Evolutionary conservation across 2,113 vertebrate species (phyloP).

Genomic region (Nothobranchius furzeri): DNA sequence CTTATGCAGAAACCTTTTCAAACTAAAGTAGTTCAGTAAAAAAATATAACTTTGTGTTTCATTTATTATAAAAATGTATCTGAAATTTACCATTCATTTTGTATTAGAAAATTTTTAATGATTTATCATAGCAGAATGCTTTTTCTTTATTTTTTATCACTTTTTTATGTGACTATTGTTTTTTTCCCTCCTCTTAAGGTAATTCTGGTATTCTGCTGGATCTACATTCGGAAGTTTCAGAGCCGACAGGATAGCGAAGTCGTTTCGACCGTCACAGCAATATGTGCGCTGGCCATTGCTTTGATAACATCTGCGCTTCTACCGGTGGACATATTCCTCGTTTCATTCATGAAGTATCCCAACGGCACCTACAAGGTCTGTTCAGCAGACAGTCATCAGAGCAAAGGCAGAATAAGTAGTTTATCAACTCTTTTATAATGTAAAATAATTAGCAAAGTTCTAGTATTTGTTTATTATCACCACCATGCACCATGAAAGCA

Average conservation of each 20-base stretch:
- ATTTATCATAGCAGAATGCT: neutral
- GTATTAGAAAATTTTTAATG: too few relatives aligned
- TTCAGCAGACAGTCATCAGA: neutral
- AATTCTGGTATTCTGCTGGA: conserved; percentile 94
- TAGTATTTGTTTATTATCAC: too few relatives aligned
- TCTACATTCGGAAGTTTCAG: conserved; percentile 97
- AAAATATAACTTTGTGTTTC: too few relatives aligned
- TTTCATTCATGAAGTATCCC: conserved; percentile 95
- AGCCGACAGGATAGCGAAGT: conserved; percentile 96
- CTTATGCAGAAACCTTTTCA: too few relatives aligned
- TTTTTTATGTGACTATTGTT: neutral
- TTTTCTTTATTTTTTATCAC: neutral
- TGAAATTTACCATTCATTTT: too few relatives aligned
- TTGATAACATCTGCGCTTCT: conserved; percentile 95
- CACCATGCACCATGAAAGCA: too few relatives aligned
- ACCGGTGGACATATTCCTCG: conserved; percentile 97
- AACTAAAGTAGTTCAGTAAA: too few relatives aligned
- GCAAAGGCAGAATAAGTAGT: neutral
- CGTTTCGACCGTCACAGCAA: conserved; percentile 94
- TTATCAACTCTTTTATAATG: neutral
- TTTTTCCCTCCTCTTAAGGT: conserved; percentile 72
- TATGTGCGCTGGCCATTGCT: conserved; percentile 92
- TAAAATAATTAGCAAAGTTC: neutral
- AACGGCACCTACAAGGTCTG: conserved; percentile 97
- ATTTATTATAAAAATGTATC: too few relatives aligned